Conservation (phyloP, 2,113 vertebrate species). For the Ctenomys sociabilis region DNA sequence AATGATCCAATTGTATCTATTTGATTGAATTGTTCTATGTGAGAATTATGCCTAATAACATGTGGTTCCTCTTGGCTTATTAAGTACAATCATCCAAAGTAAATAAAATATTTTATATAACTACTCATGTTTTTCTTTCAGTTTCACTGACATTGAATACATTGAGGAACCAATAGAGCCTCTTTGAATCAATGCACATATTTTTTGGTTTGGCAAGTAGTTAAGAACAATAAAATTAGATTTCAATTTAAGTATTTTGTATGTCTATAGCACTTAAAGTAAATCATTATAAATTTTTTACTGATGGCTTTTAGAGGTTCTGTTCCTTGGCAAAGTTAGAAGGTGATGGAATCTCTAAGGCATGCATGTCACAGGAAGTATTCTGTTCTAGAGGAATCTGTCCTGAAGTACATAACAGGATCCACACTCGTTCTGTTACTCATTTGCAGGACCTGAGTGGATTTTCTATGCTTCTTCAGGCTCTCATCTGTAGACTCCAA, state of each 20-base stretch:
- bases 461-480: not conserved
- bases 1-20: not conserved
- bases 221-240: not conserved
- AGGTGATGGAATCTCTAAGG: not conserved
- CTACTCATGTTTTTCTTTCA: not conserved
- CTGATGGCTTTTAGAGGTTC: not conserved
- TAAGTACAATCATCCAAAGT: not conserved
- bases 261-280: not conserved
- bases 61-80: not conserved
- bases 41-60: not conserved
- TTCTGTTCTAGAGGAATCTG: not conserved
- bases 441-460: too few species aligned
- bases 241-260: not conserved
- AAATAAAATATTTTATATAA: not conserved
- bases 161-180: not conserved
- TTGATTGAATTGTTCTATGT: not conserved
- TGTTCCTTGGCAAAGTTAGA: too few species aligned
- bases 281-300: not conserved
- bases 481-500: not conserved
- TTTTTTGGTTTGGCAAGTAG: not conserved
- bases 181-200: not conserved
- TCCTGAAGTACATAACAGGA: not conserved
- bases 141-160: not conserved
- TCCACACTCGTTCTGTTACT: not conserved
- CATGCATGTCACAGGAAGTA: rapidly evolving